Evolutionary conservation across 2,888 invertebrate genomes (phyloP).

Genomic region (Apocheima hispidaria): DNA sequence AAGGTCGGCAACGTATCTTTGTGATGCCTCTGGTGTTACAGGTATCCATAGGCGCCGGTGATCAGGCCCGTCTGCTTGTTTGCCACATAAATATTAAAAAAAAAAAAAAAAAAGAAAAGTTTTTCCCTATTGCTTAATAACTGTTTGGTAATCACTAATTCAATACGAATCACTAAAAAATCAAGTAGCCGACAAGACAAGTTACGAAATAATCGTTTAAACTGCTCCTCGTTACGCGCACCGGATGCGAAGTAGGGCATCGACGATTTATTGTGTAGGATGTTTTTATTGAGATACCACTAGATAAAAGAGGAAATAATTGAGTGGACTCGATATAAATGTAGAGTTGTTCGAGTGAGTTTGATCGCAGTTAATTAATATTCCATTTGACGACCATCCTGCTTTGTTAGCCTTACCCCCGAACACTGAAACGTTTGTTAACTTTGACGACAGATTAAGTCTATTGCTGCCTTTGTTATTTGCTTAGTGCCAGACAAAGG

Average conservation of each 20-base stretch:
- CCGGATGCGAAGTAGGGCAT: constrained; percentile 45
- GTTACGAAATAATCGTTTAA: constrained; percentile 61
- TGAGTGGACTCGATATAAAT: constrained; percentile 33
- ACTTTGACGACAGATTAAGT: too few species aligned
- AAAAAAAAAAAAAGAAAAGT: too few species aligned
- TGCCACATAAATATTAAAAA: too few species aligned
- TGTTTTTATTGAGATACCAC: constrained; percentile 39
- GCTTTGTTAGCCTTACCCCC: neutral
- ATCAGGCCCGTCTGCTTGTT: too few species aligned
- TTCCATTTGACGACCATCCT: constrained; percentile 1
- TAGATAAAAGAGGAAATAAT: constrained; percentile 39
- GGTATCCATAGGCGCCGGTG: too few species aligned
- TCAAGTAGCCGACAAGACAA: constrained; percentile 52
- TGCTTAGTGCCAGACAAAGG: neutral
- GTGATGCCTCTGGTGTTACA: too few species aligned
- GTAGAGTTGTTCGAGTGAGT: constrained; percentile 8
- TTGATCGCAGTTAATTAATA: constrained; percentile 11
- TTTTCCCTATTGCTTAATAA: too few species aligned
- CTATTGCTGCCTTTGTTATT: too few species aligned
- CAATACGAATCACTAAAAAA: constrained; percentile 42
- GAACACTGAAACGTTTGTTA: too few species aligned
- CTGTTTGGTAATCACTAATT: neutral
- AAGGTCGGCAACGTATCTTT: too few species aligned
- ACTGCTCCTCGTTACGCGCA: constrained; percentile 44
- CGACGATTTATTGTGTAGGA: constrained; percentile 37